Conservation (phyloP, 2,113 vertebrate genomes). For the Psettodes erumei region DNA sequence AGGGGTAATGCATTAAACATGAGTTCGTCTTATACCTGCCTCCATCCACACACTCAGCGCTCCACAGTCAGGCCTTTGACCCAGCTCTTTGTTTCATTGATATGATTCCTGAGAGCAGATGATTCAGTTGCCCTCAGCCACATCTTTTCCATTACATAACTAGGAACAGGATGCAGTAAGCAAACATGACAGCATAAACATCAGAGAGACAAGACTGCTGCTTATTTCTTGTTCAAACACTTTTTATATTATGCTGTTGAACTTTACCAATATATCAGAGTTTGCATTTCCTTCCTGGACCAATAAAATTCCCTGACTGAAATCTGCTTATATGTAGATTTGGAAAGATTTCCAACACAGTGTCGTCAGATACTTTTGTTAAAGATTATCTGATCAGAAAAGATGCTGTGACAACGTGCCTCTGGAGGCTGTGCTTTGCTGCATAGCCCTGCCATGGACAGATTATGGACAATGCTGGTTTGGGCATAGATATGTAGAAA, state of each 20-base stretch:
- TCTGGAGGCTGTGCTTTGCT: too few relatives aligned
- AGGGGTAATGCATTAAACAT: slow-evolving; percentile 50
- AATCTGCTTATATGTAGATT: background rate
- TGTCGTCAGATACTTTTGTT: background rate
- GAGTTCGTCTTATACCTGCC: slow-evolving; percentile 37
- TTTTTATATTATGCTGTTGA: background rate
- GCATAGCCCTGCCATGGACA: too few relatives aligned
- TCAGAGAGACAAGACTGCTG: background rate
- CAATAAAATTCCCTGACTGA: background rate
- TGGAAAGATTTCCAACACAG: background rate
- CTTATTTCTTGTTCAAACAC: background rate
- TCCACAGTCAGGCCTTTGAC: background rate
- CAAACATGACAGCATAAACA: background rate
- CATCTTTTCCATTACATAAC: background rate
- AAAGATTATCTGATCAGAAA: background rate
- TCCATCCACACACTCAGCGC: background rate
- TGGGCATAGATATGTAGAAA: too few relatives aligned
- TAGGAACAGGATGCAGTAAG: background rate
- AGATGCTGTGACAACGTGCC: too few relatives aligned
- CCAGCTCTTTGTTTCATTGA: slow-evolving; percentile 18
- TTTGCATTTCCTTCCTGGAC: background rate
- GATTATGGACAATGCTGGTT: too few relatives aligned
- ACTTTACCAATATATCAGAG: background rate
- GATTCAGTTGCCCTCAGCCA: background rate
- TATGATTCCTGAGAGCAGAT: slow-evolving; percentile 4